Percentiles rank a stretch among this genome's conserved stretches.
These are phyloP conservation scores for Idaea dimidiata DNA, from an alignment of 2,888 invertebrate species.

Conservation along the genomic window DNA sequence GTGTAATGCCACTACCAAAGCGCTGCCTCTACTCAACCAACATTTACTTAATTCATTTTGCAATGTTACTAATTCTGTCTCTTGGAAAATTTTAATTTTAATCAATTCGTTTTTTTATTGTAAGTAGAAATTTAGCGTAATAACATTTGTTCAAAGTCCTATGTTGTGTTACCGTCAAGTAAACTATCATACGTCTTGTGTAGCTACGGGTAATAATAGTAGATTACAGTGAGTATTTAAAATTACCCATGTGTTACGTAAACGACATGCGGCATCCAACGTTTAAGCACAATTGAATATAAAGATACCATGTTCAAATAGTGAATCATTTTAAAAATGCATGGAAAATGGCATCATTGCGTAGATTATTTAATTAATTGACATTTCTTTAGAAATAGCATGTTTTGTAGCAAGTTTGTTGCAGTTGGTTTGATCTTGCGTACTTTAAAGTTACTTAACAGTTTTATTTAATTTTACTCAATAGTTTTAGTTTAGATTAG, in stretches of 20 bases:
- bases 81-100: conserved; percentile 2
- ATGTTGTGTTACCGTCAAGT: conserved; percentile 18
- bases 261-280: conserved; percentile 31
- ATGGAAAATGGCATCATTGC: not conserved
- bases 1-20: conserved; percentile 65
- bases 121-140: not conserved
- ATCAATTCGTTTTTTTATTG: not conserved
- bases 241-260: conserved; percentile 48
- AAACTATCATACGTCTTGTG: conserved; percentile 9
- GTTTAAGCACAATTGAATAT: conserved; percentile 26
- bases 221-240: conserved; percentile 37
- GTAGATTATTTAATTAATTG: conserved; percentile 11
- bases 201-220: conserved; percentile 33
- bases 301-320: conserved; percentile 6
- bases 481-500: too few relatives aligned
- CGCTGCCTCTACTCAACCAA: conserved; percentile 31
- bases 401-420: too few relatives aligned
- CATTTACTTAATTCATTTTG: conserved; percentile 17
- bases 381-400: too few relatives aligned
- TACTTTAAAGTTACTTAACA: too few relatives aligned
- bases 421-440: too few relatives aligned
- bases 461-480: too few relatives aligned
- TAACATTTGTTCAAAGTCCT: not conserved
- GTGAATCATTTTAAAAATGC: not conserved
- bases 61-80: conserved; percentile 11